Base-by-base conservation (phyloP, 2,113 vertebrate species). In the Passerina amoena region DNA sequence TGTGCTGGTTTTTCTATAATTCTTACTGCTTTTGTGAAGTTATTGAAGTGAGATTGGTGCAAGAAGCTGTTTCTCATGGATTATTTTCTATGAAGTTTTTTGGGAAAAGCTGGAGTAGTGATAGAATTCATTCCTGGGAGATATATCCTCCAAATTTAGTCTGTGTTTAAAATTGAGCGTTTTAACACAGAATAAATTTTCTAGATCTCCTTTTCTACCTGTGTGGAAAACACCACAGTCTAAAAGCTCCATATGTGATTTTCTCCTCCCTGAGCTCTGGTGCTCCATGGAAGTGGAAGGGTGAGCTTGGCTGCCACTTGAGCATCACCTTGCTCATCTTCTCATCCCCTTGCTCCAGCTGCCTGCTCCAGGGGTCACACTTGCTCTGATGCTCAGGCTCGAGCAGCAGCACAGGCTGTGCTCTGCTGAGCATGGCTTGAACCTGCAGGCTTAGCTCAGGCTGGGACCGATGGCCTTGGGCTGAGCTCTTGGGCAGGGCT, bases 221-320 rank as follows among this genome's bases (percentile, higher is more conserved):
- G 8, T 33, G 27, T 59, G 54, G 35, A 51, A 68, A 72, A 86
- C 0, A 0, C 8, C 15, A 30, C 2, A 2, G 5, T n/a, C 25
- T 60, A 30, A 73, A 88, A 83, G 7, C 47, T 86, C 80, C 31
- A 1, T 2, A 1, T 5, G 15, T 25, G 56, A 33, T 66, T 73
- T 75, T 78, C 24, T 64, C 35, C 50, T 50, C 31, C 17, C 25
- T 48, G 51, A 47, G 35, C 9, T 9, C 16, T 19, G 23, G 11
- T 8, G 25, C 45, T 42, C n/a, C 50, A 2, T 0, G 1, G 31
- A 77, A 37, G 4, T 50, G 48, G 48, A 15, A 50, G 48, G 48
- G 48, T 79, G 79, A 65, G 30, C 66, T 4, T 25, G 30, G 21
- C 5, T 53, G 24, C 31, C 33, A 17, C 5, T 14, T 33, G 69